Evolutionary conservation across 2,797 vertebrate genomes (phyloP).

Genomic region (Anguilla pacifica): DNA sequence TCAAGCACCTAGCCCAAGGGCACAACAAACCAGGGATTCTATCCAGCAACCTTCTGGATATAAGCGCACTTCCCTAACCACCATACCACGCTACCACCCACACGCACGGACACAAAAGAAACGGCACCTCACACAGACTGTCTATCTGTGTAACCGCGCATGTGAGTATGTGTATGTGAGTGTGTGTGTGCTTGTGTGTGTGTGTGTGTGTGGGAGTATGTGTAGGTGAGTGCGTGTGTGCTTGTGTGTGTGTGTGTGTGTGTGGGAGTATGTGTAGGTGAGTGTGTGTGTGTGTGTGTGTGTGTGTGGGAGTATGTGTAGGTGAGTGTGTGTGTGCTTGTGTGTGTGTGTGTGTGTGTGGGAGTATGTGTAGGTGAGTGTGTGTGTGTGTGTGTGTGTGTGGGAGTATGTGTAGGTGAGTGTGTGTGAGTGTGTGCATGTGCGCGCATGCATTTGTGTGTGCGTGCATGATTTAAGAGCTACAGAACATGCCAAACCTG

Average conservation of each 20-base stretch:
- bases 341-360: too few species aligned
- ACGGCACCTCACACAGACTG: not conserved
- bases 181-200: not conserved
- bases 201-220: not conserved
- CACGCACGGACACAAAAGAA: not conserved
- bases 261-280: too few species aligned
- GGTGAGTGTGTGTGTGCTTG: too few species aligned
- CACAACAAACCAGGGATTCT: not conserved
- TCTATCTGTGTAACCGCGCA: not conserved
- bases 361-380: too few species aligned
- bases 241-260: too few species aligned
- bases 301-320: too few species aligned
- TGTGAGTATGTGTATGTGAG: not conserved
- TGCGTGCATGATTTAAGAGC: not conserved
- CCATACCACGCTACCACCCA: not conserved
- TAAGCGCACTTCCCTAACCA: not conserved
- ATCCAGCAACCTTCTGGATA: conserved; percentile 7
- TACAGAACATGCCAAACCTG: conserved; percentile 11
- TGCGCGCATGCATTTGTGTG: too few species aligned
- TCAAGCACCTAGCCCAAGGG: not conserved
- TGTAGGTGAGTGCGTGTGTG: too few species aligned
- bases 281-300: too few species aligned
- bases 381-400: too few species aligned
- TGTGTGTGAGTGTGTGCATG: too few species aligned
- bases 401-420: too few species aligned